These are phyloP conservation scores for Apodemia zela DNA, from an alignment of 2,888 invertebrate genomes.

Conservation along the genomic window DNA sequence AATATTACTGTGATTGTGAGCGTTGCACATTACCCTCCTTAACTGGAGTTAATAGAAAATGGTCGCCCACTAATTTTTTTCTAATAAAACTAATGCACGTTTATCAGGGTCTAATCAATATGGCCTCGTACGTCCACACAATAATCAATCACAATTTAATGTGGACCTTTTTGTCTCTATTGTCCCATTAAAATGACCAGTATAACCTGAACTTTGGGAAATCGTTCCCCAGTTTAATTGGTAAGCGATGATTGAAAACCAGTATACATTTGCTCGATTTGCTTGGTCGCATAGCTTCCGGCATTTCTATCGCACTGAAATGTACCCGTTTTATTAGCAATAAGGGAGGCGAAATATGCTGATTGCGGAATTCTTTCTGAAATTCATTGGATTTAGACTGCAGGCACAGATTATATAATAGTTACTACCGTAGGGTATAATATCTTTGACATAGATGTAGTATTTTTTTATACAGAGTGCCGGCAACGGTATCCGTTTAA, in stretches of 20 bases:
- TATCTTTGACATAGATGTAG: too few species aligned
- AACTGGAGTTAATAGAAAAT: conserved; percentile 21
- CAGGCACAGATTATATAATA: background rate
- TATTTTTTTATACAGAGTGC: too few species aligned
- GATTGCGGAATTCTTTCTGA: background rate
- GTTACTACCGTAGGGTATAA: too few species aligned
- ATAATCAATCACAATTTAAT: conserved; percentile 71
- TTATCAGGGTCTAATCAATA: conserved; percentile 53
- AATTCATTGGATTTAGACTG: background rate
- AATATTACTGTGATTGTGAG: background rate
- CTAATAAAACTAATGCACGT: conserved; percentile 62
- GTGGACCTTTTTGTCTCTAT: conserved; percentile 51
- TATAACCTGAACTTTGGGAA: conserved; percentile 21
- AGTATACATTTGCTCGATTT: conserved; percentile 1
- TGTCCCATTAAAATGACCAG: conserved; percentile 33
- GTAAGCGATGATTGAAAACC: conserved; percentile 9
- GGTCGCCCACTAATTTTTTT: conserved; percentile 37
- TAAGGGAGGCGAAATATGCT: background rate
- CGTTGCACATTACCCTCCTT: conserved; percentile 2
- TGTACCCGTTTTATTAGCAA: background rate
- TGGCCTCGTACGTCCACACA: conserved; percentile 48
- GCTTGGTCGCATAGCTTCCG: background rate
- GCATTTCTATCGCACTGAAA: background rate
- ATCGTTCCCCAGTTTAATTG: conserved; percentile 7
- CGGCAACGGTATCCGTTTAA: too few species aligned